Evolutionary conservation across 2,113 vertebrate species (phyloP).

Genomic region (Aptenodytes patagonicus): DNA sequence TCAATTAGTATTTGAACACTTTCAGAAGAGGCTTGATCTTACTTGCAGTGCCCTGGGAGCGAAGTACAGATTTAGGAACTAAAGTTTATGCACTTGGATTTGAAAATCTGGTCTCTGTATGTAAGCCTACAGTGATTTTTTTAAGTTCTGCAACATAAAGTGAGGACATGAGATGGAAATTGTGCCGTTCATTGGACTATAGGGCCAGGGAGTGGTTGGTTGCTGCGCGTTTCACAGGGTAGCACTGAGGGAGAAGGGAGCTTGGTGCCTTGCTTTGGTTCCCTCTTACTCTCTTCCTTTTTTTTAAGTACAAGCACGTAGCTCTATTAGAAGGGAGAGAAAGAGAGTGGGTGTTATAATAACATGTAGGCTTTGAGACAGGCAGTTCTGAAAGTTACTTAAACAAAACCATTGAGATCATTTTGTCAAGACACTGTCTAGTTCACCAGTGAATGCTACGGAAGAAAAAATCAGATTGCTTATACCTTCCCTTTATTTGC

Average conservation of each 20-base stretch:
- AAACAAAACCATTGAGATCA: slow-evolving; percentile 56
- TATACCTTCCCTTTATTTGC: background rate
- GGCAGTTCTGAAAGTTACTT: slow-evolving; percentile 55
- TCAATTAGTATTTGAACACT: background rate
- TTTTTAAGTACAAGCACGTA: background rate
- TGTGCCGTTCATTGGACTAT: background rate
- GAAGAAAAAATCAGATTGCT: background rate
- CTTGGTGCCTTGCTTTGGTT: background rate
- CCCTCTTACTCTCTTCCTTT: background rate
- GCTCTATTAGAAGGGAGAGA: slow-evolving; percentile 34
- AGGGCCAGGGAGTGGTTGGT: background rate
- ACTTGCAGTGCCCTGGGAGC: background rate
- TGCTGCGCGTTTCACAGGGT: background rate
- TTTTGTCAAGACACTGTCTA: slow-evolving; percentile 32
- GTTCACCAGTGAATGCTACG: background rate
- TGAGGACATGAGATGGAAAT: background rate
- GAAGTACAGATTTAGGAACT: background rate
- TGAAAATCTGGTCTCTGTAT: background rate
- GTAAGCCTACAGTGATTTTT: background rate
- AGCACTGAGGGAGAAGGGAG: background rate
- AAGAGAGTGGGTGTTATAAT: slow-evolving; percentile 61
- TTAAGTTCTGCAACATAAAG: background rate
- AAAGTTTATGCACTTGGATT: background rate
- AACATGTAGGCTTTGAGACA: slow-evolving; percentile 53
- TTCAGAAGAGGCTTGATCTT: background rate